Percentiles rank a stretch among this genome's conserved stretches.
Evolutionary conservation across 2,888 invertebrate species (phyloP).

Genomic region (Diarsia brunnea): DNA sequence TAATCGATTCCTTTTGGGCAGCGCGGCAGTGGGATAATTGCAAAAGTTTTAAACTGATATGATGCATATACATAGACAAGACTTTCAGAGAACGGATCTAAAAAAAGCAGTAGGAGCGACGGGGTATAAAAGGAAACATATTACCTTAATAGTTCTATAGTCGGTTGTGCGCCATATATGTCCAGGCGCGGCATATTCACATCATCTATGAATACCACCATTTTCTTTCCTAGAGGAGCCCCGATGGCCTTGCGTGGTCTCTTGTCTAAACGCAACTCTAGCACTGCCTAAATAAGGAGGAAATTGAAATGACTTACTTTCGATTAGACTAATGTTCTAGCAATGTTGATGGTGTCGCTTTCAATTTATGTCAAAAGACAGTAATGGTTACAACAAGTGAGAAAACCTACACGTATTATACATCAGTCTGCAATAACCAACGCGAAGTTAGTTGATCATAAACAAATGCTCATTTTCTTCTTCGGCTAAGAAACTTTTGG

Average conservation of each 20-base stretch:
- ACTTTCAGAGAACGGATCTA: background rate
- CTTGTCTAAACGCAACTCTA: constrained; percentile 96
- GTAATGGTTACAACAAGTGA: background rate
- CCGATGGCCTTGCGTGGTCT: constrained; percentile 95
- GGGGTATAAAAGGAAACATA: background rate
- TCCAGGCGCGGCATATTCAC: constrained; percentile 97
- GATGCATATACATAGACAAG: background rate
- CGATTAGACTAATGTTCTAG: background rate
- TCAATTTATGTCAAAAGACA: background rate
- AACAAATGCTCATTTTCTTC: background rate
- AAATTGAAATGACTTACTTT: background rate
- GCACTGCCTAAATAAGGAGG: constrained; percentile 91
- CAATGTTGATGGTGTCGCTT: background rate
- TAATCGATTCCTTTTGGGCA: background rate
- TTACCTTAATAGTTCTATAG: constrained; percentile 96
- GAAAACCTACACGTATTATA: background rate
- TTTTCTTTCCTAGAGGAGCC: constrained; percentile 95
- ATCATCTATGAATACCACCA: constrained; percentile 97
- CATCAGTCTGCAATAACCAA: background rate
- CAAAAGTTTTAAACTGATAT: background rate
- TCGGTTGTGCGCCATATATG: constrained; percentile 97
- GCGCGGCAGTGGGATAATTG: background rate
- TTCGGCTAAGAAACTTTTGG: too few species aligned
- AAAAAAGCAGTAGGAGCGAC: background rate
- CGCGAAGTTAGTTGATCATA: background rate